Base-by-base conservation (phyloP, 2,888 invertebrate species). In the Ornithoptera priamus region DNA sequence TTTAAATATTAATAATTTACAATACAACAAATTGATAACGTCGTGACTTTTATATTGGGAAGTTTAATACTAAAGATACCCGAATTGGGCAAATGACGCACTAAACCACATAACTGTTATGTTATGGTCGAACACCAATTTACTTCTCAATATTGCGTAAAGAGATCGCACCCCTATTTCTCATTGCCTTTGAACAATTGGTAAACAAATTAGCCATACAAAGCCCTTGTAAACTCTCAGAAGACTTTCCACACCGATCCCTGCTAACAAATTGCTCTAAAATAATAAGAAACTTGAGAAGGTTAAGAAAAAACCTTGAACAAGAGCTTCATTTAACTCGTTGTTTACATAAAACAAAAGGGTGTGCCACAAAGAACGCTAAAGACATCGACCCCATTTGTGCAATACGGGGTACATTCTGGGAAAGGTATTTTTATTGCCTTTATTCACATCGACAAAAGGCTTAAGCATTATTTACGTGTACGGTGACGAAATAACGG, bases 271-370 rank as follows among this genome's bases (percentile, higher is more conserved):
- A 65, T 57, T 70, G 30, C 63, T 62, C 58, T 62, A 39, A 53
- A 70, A 66, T 63, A 62, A 65, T 65, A 62, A 68, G 60, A 8
- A 30, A 72, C 61, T 66, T 24, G 65, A 71, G 69, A 56, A 62
- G 59, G n/a, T 62, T 62, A 62, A 57, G 65, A 63, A 70, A 71
- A 70, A 56, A 58, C 62, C 46, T 69, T 65, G 66, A 68, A 71
- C 67, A 68, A 64, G 69, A 64, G 65, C 67, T 68, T 72, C 70
- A 67, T 71, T 71, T 64, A 62, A 62, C 62, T 62, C 30, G 62
- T 71, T 74, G 72, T 74, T 71, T 70, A 70, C 72, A 61, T 65
- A 67, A 71, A 70, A 74, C 72, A 72, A 74, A 71, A 63, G 72
- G 69, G 68, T 64, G 67, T 72, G 69, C 62, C 69, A 72, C 70